phyloP scores from a whole-genome alignment of 2,113 vertebrate genomes.

The Syngnathus typhle region DNA sequence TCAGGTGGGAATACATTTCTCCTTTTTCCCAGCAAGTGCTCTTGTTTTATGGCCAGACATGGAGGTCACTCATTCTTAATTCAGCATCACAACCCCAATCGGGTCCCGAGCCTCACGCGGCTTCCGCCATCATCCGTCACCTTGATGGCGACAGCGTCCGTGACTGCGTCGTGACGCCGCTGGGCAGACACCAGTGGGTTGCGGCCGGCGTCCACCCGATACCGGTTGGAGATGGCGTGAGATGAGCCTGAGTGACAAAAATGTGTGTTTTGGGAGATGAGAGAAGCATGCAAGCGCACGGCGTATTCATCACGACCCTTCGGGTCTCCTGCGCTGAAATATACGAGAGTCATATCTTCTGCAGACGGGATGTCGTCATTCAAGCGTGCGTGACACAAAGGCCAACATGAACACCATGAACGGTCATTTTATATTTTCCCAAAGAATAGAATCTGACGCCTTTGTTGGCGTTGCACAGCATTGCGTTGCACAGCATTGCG shows the following conservation, averaged over 20 bases:
- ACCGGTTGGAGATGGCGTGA: slow-evolving; percentile 11
- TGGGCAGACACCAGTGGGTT: slow-evolving; percentile 82
- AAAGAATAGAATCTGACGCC: neutral
- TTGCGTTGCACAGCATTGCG: too few species aligned
- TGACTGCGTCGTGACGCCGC: slow-evolving; percentile 77
- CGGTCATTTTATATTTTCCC: neutral
- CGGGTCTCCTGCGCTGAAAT: slow-evolving; percentile 36
- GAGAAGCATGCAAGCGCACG: slow-evolving; percentile 12
- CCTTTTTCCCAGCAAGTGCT: slow-evolving; percentile 34
- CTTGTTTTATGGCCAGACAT: slow-evolving; percentile 42
- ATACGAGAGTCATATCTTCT: slow-evolving; percentile 40
- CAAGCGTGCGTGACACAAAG: slow-evolving; percentile 75
- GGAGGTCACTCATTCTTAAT: slow-evolving; percentile 40
- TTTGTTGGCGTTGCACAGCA: neutral
- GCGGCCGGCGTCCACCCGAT: slow-evolving; percentile 20
- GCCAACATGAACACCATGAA: slow-evolving; percentile 58
- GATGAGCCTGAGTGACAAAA: slow-evolving; percentile 30
- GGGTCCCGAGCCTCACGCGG: slow-evolving; percentile 3
- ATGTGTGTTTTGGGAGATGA: slow-evolving; percentile 39
- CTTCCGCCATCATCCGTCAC: slow-evolving; percentile 71
- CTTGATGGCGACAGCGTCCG: slow-evolving; percentile 72
- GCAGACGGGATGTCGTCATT: slow-evolving; percentile 78
- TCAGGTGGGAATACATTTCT: too few species aligned
- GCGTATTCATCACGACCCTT: slow-evolving; percentile 45
- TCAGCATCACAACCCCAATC: slow-evolving; percentile 24